Base-by-base conservation (phyloP, 2,113 vertebrate genomes). In the Phodopus roborovskii region DNA sequence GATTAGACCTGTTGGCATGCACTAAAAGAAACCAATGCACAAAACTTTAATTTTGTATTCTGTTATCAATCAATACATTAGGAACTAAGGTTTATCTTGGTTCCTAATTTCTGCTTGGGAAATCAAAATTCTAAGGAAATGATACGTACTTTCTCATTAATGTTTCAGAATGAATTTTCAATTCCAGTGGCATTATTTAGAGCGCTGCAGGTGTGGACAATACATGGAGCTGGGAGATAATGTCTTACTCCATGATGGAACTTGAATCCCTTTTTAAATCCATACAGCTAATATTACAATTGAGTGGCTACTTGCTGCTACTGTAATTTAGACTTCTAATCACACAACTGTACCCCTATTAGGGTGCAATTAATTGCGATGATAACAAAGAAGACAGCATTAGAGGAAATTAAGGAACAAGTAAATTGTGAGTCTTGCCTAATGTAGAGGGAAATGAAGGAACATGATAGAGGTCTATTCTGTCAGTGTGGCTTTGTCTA, bases 31-130 rank as follows among this genome's bases (percentile, higher is more conserved):
- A 39, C 9, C n/a, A 81, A 86, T n/a, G 19, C 42, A 16, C 8
- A 70, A 90, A 95, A 19, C 36, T 33, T 87, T 85, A 42, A 90
- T 84, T 96, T 86, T 64, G 39, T 33, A 22, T 73, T 62, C 42
- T n/a, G 50, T 50, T 92, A 33, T 78, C 88, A 78, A 74, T 90
- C 22, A 84, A 93, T 89, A 33, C 3, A 2, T 48, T 48, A 81
- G 74, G 30, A 73, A 42, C 91, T 92, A 42, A 42, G 50, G n/a
- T 5, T 11, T 45, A 17, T n/a, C 60, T 95, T 68, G 62, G 28
- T 90, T 86, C 28, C 62, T 73, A 53, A 77, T 90, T 93, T 79
- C 45, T 87, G 7, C 36, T 48, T 77, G 33, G 60, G 39, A 70
- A 83, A 81, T 75, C 42, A 82, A 71, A 71, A 17, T 28, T 20